These are phyloP conservation scores for Pyrgus malvae DNA, from an alignment of 2,888 invertebrate species.

Conservation along the genomic window DNA sequence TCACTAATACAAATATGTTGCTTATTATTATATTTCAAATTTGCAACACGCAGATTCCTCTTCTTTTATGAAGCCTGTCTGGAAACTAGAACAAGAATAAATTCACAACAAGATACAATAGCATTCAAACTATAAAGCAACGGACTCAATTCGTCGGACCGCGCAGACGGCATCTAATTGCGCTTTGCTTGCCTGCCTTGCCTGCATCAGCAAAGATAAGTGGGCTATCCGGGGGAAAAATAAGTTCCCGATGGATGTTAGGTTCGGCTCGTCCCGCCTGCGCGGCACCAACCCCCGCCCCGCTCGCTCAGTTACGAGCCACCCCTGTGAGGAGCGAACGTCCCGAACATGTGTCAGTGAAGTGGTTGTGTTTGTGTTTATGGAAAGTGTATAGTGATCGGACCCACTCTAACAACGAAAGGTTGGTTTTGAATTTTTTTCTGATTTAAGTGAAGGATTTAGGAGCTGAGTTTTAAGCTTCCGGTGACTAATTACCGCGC, in stretches of 20 bases:
- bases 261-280: constrained; percentile 35
- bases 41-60: too few species aligned
- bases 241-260: constrained; percentile 39
- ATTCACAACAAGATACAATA: too few species aligned
- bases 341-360: constrained; percentile 13
- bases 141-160: constrained; percentile 30
- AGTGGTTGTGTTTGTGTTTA: constrained; percentile 18
- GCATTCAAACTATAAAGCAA: too few species aligned
- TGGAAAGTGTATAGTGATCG: constrained; percentile 18
- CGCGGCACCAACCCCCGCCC: constrained; percentile 36
- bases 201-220: constrained; percentile 48
- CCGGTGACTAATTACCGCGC: constrained; percentile 9
- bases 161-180: constrained; percentile 39
- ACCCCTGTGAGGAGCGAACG: constrained; percentile 30
- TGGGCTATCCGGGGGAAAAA: constrained; percentile 47
- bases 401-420: too few species aligned
- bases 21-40: too few species aligned
- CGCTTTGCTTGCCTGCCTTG: constrained; percentile 42
- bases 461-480: constrained; percentile 18
- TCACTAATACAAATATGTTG: too few species aligned
- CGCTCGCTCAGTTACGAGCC: constrained; percentile 36
- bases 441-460: not conserved
- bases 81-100: too few species aligned
- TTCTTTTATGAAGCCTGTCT: too few species aligned
- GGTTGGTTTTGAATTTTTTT: not conserved